These are phyloP conservation scores for Oegoconia quadripuncta DNA, from an alignment of 2,888 invertebrate species.

Conservation along the genomic window DNA sequence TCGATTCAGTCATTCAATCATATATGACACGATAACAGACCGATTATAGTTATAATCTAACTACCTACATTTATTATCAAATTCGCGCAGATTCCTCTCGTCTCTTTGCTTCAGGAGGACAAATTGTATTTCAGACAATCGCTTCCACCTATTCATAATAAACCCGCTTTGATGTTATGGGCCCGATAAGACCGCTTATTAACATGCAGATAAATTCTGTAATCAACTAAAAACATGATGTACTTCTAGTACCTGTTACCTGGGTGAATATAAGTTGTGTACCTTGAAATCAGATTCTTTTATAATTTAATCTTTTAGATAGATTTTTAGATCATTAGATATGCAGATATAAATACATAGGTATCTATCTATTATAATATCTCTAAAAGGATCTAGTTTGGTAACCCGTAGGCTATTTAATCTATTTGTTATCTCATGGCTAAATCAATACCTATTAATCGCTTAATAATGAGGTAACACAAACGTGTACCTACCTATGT, in stretches of 20 bases:
- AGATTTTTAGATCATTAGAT: neutral
- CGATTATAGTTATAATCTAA: too few species aligned
- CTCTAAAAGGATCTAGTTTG: neutral
- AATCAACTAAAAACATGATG: conserved; percentile 2
- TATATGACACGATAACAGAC: too few species aligned
- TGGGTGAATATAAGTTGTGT: neutral
- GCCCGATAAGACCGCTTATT: conserved; percentile 1
- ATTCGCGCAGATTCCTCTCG: too few species aligned
- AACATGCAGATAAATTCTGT: conserved; percentile 3
- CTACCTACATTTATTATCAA: too few species aligned
- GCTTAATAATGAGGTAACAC: too few species aligned
- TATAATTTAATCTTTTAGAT: neutral
- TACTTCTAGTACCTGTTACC: neutral
- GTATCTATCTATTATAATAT: too few species aligned
- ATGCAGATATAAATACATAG: too few species aligned
- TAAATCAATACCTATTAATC: neutral
- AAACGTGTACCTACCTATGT: too few species aligned
- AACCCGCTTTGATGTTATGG: neutral
- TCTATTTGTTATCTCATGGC: neutral
- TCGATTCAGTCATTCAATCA: too few species aligned
- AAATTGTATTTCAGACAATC: neutral
- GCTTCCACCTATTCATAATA: neutral
- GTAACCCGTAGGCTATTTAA: neutral
- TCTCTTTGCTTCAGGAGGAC: too few species aligned
- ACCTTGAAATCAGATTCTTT: neutral